phyloP scores from a whole-genome alignment of 2,113 vertebrate genomes.

The Sylvietta virens region DNA sequence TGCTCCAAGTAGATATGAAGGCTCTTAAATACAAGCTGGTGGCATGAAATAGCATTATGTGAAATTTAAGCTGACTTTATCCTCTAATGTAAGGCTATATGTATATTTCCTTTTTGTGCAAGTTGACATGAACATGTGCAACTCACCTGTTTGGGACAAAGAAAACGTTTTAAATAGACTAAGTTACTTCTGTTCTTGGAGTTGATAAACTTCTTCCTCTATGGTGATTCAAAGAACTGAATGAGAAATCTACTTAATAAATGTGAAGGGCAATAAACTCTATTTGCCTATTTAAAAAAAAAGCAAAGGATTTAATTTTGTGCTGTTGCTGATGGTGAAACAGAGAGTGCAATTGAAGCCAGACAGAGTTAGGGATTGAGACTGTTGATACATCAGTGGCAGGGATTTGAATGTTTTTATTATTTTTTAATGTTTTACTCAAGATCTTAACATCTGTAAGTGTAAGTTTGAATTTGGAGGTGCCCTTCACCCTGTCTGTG shows the following conservation, averaged over 20 bases:
- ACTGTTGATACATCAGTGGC: neutral
- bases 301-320: neutral
- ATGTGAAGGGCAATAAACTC: neutral
- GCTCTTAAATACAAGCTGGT: neutral
- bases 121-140: neutral
- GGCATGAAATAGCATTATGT: neutral
- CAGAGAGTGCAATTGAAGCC: neutral
- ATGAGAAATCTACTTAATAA: neutral
- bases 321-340: neutral
- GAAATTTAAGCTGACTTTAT: constrained; percentile 4
- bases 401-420: neutral
- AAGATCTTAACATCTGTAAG: neutral
- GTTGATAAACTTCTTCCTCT: neutral
- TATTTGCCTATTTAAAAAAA: neutral
- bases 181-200: neutral
- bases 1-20: constrained; percentile 21
- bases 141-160: neutral
- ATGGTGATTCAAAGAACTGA: neutral
- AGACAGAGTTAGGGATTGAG: neutral
- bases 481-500: neutral
- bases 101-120: neutral
- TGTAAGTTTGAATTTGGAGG: neutral
- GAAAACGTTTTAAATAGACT: neutral
- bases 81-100: neutral
- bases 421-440: neutral